phyloP scores from a whole-genome alignment of 1,140 invertebrate genomes.

The Physella acuta region DNA sequence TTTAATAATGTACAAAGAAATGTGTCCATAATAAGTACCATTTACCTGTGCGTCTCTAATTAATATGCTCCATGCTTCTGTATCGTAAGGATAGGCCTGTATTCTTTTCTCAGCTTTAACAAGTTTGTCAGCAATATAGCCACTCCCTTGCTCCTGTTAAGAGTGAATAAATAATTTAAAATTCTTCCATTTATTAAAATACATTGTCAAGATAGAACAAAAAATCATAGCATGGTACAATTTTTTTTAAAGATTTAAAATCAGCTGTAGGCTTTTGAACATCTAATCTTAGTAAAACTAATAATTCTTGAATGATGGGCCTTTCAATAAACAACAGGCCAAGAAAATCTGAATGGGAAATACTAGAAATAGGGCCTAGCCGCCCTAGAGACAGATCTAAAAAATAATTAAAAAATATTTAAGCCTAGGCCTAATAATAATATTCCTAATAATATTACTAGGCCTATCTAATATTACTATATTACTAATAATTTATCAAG shows the following conservation, averaged over 20 bases:
- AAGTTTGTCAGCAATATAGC: conserved; percentile 59
- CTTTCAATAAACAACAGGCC: background rate
- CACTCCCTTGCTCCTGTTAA: conserved; percentile 46
- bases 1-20: no score
- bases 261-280: background rate
- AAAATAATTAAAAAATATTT: no score
- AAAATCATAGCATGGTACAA: background rate
- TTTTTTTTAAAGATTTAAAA: background rate
- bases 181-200: background rate
- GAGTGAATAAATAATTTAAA: background rate
- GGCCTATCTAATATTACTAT: no score
- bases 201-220: background rate
- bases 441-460: no score
- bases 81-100: conserved; percentile 84
- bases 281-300: background rate
- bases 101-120: conserved; percentile 65
- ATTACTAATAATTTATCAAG: no score
- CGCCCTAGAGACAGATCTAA: no score
- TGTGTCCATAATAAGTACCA: no score
- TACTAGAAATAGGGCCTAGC: no score
- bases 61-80: conserved; percentile 94
- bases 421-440: no score
- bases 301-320: background rate
- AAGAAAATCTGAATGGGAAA: no score
- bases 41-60: conserved; percentile 78